phyloP scores from a whole-genome alignment of 1,140 invertebrate genomes.

The Achatina immaculata region DNA sequence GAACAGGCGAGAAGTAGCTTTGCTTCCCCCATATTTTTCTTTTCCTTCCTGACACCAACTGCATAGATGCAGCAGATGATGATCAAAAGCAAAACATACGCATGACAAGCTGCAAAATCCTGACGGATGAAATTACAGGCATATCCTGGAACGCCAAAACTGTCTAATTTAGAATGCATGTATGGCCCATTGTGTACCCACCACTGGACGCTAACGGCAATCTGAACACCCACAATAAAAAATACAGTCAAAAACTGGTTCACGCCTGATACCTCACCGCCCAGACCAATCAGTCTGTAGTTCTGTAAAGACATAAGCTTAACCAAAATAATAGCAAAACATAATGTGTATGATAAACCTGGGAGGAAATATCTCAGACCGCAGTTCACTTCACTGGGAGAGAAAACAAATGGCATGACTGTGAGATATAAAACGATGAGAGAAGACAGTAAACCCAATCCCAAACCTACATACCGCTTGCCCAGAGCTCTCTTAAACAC shows the following conservation, averaged over 20 bases:
- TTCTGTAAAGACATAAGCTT: constrained; percentile 75
- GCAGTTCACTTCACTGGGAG: constrained; percentile 69
- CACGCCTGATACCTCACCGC: constrained; percentile 77
- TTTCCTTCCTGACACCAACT: constrained; percentile 73
- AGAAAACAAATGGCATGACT: constrained; percentile 74
- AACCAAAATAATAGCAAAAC: constrained; percentile 75
- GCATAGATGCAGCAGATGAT: constrained; percentile 72
- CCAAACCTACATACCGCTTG: constrained; percentile 74
- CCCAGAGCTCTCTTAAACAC: constrained; percentile 73
- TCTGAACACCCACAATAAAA: constrained; percentile 71
- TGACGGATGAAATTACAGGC: constrained; percentile 57
- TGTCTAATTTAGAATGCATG: constrained; percentile 27
- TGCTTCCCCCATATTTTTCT: constrained; percentile 77
- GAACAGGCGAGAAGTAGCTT: constrained; percentile 74
- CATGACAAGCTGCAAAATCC: constrained; percentile 64
- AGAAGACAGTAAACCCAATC: constrained; percentile 72
- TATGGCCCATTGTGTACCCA: constrained; percentile 49
- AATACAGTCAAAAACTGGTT: constrained; percentile 74
- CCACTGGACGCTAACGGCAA: constrained; percentile 57
- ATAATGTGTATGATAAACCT: constrained; percentile 73
- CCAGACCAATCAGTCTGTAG: constrained; percentile 74
- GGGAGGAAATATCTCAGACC: constrained; percentile 73
- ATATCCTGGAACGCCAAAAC: constrained; percentile 24
- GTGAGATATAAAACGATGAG: constrained; percentile 73
- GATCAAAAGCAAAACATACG: constrained; percentile 76